Conservation (phyloP, 2,113 vertebrate genomes). For the Pelvicachromis taeniatus region DNA sequence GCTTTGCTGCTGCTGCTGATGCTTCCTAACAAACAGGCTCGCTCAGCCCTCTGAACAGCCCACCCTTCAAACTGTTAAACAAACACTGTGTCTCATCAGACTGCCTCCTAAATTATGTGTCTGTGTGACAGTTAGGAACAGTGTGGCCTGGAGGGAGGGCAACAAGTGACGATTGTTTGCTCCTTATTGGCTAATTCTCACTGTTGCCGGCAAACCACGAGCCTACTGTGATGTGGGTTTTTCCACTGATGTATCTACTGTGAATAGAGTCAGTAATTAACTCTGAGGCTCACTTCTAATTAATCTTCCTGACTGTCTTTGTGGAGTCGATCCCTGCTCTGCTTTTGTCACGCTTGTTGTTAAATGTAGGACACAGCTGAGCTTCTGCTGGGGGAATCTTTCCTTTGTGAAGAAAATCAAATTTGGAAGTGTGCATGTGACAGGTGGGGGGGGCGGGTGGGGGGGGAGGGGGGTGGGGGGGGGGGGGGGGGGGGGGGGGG, state of each 20-base stretch:
- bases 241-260: conserved; percentile 46
- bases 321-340: conserved; percentile 27
- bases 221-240: conserved; percentile 18
- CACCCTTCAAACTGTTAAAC: conserved; percentile 11
- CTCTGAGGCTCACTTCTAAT: conserved; percentile 59
- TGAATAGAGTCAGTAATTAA: conserved; percentile 67
- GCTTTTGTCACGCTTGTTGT: conserved; percentile 15
- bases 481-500: no score
- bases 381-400: neutral
- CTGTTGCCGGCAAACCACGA: conserved; percentile 19
- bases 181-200: conserved; percentile 34
- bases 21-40: neutral
- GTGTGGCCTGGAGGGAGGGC: neutral
- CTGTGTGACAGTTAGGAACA: conserved; percentile 24
- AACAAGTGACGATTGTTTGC: neutral
- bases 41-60: conserved; percentile 4
- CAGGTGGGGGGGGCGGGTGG: neutral
- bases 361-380: conserved; percentile 20
- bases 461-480: neutral
- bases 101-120: neutral
- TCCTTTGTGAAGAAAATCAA: neutral
- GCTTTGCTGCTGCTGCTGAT: neutral
- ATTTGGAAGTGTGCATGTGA: neutral
- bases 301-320: conserved; percentile 54
- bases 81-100: conserved; percentile 6